Percentiles rank a stretch among this genome's conserved stretches.
phyloP scores from a whole-genome alignment of 1,140 invertebrate species.

The Cecropterus lyciades region DNA sequence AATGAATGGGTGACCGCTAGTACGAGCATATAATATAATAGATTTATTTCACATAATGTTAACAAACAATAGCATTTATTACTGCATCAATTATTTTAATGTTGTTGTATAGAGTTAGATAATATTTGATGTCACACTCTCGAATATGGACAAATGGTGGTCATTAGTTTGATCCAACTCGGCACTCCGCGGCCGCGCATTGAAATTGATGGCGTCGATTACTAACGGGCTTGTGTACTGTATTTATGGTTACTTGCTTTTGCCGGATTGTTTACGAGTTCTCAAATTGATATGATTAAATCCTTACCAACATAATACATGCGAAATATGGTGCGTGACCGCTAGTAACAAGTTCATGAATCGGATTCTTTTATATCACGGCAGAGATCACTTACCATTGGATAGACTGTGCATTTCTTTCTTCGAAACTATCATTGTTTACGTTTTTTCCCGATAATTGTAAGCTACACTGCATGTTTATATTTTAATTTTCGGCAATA shows the following conservation, averaged over 20 bases:
- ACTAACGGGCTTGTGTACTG: conserved; percentile 17
- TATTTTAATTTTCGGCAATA: too few relatives aligned
- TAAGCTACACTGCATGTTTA: too few relatives aligned
- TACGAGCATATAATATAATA: too few relatives aligned
- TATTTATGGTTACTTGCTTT: conserved; percentile 18
- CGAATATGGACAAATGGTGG: conserved; percentile 26
- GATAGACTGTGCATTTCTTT: too few relatives aligned
- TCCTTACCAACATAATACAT: conserved; percentile 1
- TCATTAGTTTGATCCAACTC: conserved; percentile 40
- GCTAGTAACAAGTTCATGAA: too few relatives aligned
- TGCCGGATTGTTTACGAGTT: conserved; percentile 13
- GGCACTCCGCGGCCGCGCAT: conserved; percentile 4
- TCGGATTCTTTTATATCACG: too few relatives aligned
- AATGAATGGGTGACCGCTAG: too few relatives aligned
- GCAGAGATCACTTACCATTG: too few relatives aligned
- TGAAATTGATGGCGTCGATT: conserved; percentile 22
- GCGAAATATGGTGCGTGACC: too few relatives aligned
- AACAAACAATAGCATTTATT: background rate
- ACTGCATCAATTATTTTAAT: background rate
- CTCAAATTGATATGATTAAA: background rate
- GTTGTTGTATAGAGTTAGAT: conserved; percentile 36
- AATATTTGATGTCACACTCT: conserved; percentile 27
- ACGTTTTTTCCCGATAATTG: too few relatives aligned
- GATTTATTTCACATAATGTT: conserved; percentile 10
- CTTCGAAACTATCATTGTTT: too few relatives aligned